Conservation (phyloP, 2,888 invertebrate genomes). For the Phalera bucephala region DNA sequence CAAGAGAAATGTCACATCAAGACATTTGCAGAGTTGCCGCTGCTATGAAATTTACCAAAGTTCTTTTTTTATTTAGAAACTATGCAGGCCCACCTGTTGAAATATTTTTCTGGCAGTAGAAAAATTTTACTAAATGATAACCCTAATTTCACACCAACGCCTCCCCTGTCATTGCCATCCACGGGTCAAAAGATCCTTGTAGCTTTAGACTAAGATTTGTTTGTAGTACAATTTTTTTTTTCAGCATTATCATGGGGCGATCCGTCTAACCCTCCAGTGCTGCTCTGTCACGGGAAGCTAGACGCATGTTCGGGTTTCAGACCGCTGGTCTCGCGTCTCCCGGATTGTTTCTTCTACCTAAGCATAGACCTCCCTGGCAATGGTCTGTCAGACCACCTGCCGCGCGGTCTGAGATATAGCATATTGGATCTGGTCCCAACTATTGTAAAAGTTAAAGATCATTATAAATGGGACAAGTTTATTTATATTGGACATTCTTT, state of each 20-base stretch:
- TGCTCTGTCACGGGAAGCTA: constrained; percentile 83
- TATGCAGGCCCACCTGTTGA: no score
- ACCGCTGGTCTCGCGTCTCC: constrained; percentile 75
- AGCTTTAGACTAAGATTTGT: no score
- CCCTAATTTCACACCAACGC: no score
- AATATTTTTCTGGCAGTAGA: no score
- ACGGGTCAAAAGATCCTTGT: no score
- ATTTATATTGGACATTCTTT: constrained; percentile 63
- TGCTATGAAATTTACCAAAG: no score
- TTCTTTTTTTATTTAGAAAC: no score
- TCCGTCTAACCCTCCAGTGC: constrained; percentile 67
- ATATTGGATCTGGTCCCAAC: constrained; percentile 50
- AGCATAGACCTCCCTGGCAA: constrained; percentile 83
- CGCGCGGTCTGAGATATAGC: constrained; percentile 50
- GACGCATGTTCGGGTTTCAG: constrained; percentile 84
- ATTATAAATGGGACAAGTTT: constrained; percentile 58
- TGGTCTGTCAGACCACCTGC: constrained; percentile 80
- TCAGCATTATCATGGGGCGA: constrained; percentile 84
- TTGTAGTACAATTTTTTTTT: no score
- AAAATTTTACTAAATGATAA: no score
- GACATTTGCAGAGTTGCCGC: no score
- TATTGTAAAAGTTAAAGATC: constrained; percentile 39
- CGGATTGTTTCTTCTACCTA: constrained; percentile 59
- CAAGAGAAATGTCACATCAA: no score
- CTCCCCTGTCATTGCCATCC: no score